These are phyloP conservation scores for Aphelenchoides besseyi DNA, from an alignment of 1,140 invertebrate genomes.

Conservation along the genomic window DNA sequence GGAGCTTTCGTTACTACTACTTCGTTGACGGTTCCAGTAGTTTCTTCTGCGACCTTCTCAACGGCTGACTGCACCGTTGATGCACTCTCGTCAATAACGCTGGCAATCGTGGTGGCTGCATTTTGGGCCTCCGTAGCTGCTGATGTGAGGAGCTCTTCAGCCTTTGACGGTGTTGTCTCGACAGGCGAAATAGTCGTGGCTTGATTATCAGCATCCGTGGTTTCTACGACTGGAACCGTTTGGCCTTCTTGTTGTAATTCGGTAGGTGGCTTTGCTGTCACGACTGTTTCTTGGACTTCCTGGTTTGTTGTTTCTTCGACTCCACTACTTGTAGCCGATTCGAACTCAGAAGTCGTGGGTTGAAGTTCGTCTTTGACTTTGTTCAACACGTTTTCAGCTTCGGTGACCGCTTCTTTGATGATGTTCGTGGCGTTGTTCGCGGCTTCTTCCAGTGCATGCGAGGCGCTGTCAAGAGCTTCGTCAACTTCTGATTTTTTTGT, in stretches of 20 bases:
- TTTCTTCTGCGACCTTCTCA: too few species aligned
- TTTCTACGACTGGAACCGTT: too few species aligned
- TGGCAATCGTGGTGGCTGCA: not conserved
- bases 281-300: not conserved
- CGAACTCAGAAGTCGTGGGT: not conserved
- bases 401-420: slow-evolving; percentile 1
- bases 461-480: not conserved
- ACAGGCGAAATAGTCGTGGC: not conserved
- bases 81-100: not conserved
- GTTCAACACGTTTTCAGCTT: not conserved
- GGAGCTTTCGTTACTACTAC: too few species aligned
- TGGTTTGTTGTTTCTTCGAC: not conserved
- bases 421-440: not conserved
- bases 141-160: not conserved
- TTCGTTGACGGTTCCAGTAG: too few species aligned
- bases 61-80: not conserved
- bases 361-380: not conserved
- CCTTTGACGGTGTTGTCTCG: not conserved
- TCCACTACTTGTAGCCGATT: not conserved
- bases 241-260: not conserved
- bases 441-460: not conserved
- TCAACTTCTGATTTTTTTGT: not conserved
- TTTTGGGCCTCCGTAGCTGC: not conserved
- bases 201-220: not conserved
- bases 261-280: not conserved